Percentiles rank a stretch among this genome's conserved stretches.
Conservation (phyloP, 2,113 vertebrate genomes). For the Campylomormyrus tamandua region DNA sequence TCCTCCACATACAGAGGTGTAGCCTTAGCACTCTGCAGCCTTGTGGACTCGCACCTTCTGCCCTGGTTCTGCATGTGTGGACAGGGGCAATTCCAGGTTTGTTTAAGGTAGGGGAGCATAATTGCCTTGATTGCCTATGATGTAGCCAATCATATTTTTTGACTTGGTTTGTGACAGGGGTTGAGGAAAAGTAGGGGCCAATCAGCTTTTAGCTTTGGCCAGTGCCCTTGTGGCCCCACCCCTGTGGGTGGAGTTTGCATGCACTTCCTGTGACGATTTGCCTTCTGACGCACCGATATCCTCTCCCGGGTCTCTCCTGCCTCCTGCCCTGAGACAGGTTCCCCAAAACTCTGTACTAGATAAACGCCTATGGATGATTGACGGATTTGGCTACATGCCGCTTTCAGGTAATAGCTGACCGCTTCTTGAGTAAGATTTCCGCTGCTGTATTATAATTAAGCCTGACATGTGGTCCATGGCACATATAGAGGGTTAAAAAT, state of each 20-base stretch:
- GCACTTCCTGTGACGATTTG: background rate
- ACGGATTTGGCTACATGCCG: background rate
- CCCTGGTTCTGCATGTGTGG: background rate
- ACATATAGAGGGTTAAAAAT: background rate
- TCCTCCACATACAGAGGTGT: background rate
- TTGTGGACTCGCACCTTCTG: background rate
- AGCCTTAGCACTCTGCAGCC: background rate
- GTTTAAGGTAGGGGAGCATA: background rate
- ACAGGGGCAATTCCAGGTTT: background rate
- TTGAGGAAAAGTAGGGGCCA: background rate
- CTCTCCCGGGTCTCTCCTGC: background rate
- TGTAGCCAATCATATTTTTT: background rate
- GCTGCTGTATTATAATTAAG: background rate
- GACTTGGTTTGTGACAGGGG: background rate
- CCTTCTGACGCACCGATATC: background rate
- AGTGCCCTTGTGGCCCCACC: background rate
- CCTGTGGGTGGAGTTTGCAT: background rate
- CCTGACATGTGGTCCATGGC: background rate
- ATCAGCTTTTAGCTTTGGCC: background rate
- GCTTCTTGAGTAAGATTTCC: background rate
- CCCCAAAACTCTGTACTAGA: background rate
- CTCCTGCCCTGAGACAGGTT: background rate
- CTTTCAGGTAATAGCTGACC: background rate
- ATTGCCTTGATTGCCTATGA: background rate
- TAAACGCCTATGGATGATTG: background rate